These are phyloP conservation scores for Brachionus rotundiformis DNA, from an alignment of 1,140 invertebrate species.

Conservation along the genomic window DNA sequence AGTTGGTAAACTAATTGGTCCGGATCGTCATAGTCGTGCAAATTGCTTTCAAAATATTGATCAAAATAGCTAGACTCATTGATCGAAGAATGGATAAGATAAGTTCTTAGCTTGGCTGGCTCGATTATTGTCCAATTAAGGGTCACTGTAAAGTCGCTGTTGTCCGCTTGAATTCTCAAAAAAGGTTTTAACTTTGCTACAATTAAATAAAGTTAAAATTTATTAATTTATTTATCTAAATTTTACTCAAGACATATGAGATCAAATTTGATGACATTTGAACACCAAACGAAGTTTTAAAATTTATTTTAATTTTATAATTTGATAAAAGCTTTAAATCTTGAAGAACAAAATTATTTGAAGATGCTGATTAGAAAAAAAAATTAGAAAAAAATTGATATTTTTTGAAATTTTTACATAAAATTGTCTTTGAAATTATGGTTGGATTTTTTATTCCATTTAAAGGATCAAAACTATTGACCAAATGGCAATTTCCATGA, in stretches of 20 bases:
- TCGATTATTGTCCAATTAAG: slow-evolving; percentile 34
- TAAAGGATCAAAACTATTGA: slow-evolving; percentile 9
- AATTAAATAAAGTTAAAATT: slow-evolving; percentile 30
- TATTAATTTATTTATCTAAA: too few relatives aligned
- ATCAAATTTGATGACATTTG: not conserved
- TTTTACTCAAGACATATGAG: slow-evolving; percentile 36
- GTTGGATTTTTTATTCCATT: not conserved
- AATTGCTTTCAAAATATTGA: slow-evolving; percentile 39
- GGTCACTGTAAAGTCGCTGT: slow-evolving; percentile 2
- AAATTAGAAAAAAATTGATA: not conserved
- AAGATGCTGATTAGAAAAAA: not conserved
- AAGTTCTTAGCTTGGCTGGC: slow-evolving; percentile 39
- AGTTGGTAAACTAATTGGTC: not conserved
- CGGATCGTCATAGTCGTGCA: not conserved
- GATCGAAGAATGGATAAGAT: slow-evolving; percentile 32
- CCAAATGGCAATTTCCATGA: slow-evolving; percentile 11
- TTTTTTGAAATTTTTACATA: slow-evolving; percentile 19
- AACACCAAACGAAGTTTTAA: slow-evolving; percentile 11
- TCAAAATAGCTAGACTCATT: slow-evolving; percentile 48
- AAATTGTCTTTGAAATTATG: not conserved
- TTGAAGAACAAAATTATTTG: not conserved
- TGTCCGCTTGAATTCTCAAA: slow-evolving; percentile 26
- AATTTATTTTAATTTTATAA: slow-evolving; percentile 48
- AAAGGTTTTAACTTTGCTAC: slow-evolving; percentile 31
- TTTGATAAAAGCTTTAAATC: slow-evolving; percentile 21